Percentiles rank a stretch among this genome's conserved stretches.
Conservation (phyloP, 2,797 vertebrate genomes). For the Hozukius guyotensis region DNA sequence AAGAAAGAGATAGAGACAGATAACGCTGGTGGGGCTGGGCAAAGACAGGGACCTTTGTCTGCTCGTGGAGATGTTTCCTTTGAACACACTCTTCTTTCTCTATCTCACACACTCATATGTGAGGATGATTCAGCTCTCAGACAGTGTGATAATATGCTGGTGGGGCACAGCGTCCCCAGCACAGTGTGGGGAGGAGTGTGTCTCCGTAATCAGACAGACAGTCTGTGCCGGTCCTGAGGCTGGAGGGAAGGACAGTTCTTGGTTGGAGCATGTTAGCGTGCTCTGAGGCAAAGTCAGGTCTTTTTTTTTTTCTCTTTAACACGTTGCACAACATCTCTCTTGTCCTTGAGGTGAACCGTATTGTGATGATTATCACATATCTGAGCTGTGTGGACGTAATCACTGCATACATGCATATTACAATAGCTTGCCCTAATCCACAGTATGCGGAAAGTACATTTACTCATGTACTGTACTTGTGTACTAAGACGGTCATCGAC, state of each 20-base stretch:
- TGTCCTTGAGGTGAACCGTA: slow-evolving; percentile 45
- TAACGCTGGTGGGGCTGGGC: slow-evolving; percentile 34
- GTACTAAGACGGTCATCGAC: not conserved
- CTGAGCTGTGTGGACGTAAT: not conserved
- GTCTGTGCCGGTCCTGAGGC: slow-evolving; percentile 62
- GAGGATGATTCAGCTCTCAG: slow-evolving; percentile 67
- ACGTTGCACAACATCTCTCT: slow-evolving; percentile 31
- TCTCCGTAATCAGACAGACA: slow-evolving; percentile 68
- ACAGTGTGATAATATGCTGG: slow-evolving; percentile 62
- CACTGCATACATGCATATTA: not conserved
- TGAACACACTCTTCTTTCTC: slow-evolving; percentile 37
- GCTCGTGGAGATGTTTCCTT: slow-evolving; percentile 55
- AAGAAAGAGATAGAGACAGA: slow-evolving; percentile 43
- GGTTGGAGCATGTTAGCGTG: slow-evolving; percentile 16
- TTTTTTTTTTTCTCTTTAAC: not conserved
- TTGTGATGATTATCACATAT: slow-evolving; percentile 31
- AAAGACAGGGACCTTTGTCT: slow-evolving; percentile 65
- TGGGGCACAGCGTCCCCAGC: slow-evolving; percentile 54
- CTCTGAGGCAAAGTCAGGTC: slow-evolving; percentile 17
- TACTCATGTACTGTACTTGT: not conserved
- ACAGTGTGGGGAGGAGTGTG: slow-evolving; percentile 53
- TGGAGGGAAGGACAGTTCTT: slow-evolving; percentile 39
- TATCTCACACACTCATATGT: slow-evolving; percentile 17
- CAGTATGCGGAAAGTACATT: not conserved
- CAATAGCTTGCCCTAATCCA: not conserved